Percentiles rank a stretch among this genome's conserved stretches.
Conservation (phyloP, 2,888 invertebrate genomes). For the Heteropelma amictum region DNA sequence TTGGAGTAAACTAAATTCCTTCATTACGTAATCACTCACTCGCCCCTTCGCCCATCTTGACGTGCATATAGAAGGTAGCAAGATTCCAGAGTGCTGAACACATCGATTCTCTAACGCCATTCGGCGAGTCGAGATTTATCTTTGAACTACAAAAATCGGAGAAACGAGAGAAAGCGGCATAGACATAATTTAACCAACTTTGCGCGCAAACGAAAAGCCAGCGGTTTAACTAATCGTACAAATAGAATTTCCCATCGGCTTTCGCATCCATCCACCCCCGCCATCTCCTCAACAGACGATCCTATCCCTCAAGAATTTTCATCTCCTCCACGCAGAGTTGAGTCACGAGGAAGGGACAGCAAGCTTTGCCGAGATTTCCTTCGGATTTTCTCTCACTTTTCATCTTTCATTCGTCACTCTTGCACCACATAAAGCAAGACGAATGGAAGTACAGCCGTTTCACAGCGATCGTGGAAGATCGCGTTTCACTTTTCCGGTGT, state of each 20-base stretch:
- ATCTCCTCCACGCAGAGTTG: constrained; percentile 9
- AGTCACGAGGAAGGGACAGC: constrained; percentile 6
- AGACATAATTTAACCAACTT: constrained; percentile 9
- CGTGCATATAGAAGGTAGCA: not conserved
- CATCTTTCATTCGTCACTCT: constrained; percentile 4
- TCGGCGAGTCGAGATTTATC: constrained; percentile 19
- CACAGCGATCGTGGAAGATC: constrained; percentile 1
- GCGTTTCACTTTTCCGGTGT: constrained; percentile 19
- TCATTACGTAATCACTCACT: not conserved
- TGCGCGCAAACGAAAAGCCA: constrained; percentile 28
- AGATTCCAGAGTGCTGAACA: constrained; percentile 13
- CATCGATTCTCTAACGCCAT: constrained; percentile 27
- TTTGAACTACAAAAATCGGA: constrained; percentile 7
- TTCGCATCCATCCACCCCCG: not conserved
- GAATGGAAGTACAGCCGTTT: constrained; percentile 3
- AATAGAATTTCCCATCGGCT: constrained; percentile 13
- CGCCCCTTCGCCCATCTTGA: not conserved
- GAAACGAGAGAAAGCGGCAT: not conserved
- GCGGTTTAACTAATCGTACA: constrained; percentile 27
- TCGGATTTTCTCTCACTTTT: constrained; percentile 4
- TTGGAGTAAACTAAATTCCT: constrained; percentile 22
- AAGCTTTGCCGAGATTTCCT: constrained; percentile 27
- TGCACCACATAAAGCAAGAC: no score
- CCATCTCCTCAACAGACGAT: not conserved
- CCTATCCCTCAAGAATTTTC: constrained; percentile 27